These are phyloP conservation scores for Drosophila rufa DNA, from an alignment of 1,140 invertebrate genomes.

Conservation along the genomic window DNA sequence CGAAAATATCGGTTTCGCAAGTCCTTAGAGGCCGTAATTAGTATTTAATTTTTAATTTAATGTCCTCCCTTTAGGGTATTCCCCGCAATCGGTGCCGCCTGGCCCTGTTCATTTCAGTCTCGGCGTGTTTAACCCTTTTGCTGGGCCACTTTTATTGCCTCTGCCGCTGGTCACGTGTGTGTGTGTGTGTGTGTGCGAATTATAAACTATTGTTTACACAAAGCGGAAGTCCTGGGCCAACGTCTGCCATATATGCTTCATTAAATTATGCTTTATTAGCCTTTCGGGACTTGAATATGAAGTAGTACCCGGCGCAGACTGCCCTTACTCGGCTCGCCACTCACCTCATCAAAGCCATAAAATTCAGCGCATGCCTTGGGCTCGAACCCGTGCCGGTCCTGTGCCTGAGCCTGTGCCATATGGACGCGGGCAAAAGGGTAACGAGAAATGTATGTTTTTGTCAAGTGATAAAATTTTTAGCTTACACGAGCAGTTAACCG, in stretches of 20 bases:
- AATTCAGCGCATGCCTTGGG: constrained; percentile 44
- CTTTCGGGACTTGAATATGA: constrained; percentile 82
- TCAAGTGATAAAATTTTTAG: constrained; percentile 83
- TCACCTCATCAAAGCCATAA: constrained; percentile 52
- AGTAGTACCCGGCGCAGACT: constrained; percentile 53
- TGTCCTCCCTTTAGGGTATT: constrained; percentile 3
- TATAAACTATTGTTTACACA: constrained; percentile 83
- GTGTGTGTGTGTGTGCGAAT: constrained; percentile 55
- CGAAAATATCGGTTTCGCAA: not conserved
- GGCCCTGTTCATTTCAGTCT: constrained; percentile 52
- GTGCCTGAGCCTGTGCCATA: not conserved
- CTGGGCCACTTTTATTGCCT: constrained; percentile 65
- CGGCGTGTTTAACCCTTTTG: constrained; percentile 61
- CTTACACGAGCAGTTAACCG: constrained; percentile 76
- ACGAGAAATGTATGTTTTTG: constrained; percentile 81
- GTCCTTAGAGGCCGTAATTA: not conserved
- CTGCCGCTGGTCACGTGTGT: constrained; percentile 17
- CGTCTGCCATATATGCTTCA: constrained; percentile 77
- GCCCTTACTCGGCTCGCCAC: constrained; percentile 21
- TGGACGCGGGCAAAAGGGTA: constrained; percentile 31
- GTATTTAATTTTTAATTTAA: not conserved
- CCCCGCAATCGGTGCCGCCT: constrained; percentile 12
- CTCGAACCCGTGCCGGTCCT: not conserved
- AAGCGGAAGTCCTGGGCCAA: constrained; percentile 79
- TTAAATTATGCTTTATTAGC: constrained; percentile 84